Evolutionary conservation across 1,140 invertebrate genomes (phyloP), one percentile per base, ranked within the genome.

Genomic region (Hypothenemus hampei): DNA sequence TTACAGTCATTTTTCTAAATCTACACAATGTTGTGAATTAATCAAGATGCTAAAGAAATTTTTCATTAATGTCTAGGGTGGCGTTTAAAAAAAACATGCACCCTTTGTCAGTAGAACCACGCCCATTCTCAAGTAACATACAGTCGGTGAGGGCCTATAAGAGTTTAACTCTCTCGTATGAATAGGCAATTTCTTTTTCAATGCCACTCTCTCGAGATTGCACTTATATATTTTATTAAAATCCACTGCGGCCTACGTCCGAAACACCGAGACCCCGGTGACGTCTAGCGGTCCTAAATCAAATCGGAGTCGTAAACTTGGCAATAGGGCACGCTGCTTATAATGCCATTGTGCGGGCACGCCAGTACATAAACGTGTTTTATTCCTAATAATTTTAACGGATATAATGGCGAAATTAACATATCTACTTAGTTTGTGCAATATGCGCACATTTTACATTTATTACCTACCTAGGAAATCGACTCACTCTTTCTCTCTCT

Each of bases 241-340:
- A 57, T 51, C 48, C 20, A 23, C 55, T 50, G 47, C 55, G n/a
- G n/a, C n/a, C 55, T 57, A 57, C 55, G 44, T 48, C 5, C 20
- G 20, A 29, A 31, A 48, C 13, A 16, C n/a, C n/a, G 39, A 31
- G 4, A 11, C 47, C 16, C 19, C 11, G 45, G 47, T 50, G 55
- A 57, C 55, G 43, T 57, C 55, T 57, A 57, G 55, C 39, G 55
- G 48, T 45, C 55, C 48, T 57, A 57, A 57, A 57, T 57, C 55
- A 57, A 57, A 50, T 18, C 47, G 16, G n/a, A 29, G 13, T 57
- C 55, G 47, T 57, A 57, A 57, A 57, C 39, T 44, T 43, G 39
- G 55, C 47, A 57, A 50, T 57, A 50, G 46, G 35, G 47, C 55
- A 45, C 47, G 39, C 39, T 50, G 55, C 47, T 50, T 57, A 57